Base-by-base conservation (phyloP, 2,113 vertebrate species). In the Salvator merianae region DNA sequence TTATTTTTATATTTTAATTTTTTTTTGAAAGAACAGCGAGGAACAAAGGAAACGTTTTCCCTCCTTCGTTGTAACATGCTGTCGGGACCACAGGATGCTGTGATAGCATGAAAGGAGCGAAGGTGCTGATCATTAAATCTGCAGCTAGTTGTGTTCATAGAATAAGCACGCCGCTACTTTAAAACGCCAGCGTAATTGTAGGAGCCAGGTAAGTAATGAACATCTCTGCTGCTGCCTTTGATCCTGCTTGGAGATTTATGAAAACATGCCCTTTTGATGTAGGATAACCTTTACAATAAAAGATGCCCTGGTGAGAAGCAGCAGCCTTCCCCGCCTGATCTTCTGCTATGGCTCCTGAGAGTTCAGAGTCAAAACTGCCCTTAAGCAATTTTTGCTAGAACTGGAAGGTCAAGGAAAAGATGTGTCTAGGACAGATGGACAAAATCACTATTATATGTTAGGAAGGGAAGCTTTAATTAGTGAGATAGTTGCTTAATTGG, bases 71-170 rank as follows among this genome's bases (percentile, higher is more conserved):
- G 59, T 72, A 53, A 65, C 47, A 69, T 43, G 43, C 65, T 74
- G 84, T 81, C 53, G 82, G n/a, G 55, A 55, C 77, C n/a, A 55
- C 34, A 53, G n/a, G 81, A 78, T 88, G 77, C 47, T 85, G 80
- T 75, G 8, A 40, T 53, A 40, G 68, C 43, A 74, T 16, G 20
- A 32, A 43, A 53, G n/a, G 62, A 47, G 62, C 14, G 36, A 73
- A 79, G 53, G 65, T 12, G 24, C 80, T 4, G 1, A 72, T 66
- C 43, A 78, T 55, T 78, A 63, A 87, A 9, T 10, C 36, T n/a
- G 53, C 50, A 62, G 28, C 53, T 63, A 10, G 4, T n/a, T 43
- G 32, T 63, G 38, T 66, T 26, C 59, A n/a, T 18, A 80, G 12
- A 38, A 65, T 38, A 47, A 32, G 43, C 47, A 55, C 53, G 5